Percentiles rank a stretch among this genome's conserved stretches.
Conservation (phyloP, 1,140 invertebrate genomes). For the Nasonia giraulti region DNA sequence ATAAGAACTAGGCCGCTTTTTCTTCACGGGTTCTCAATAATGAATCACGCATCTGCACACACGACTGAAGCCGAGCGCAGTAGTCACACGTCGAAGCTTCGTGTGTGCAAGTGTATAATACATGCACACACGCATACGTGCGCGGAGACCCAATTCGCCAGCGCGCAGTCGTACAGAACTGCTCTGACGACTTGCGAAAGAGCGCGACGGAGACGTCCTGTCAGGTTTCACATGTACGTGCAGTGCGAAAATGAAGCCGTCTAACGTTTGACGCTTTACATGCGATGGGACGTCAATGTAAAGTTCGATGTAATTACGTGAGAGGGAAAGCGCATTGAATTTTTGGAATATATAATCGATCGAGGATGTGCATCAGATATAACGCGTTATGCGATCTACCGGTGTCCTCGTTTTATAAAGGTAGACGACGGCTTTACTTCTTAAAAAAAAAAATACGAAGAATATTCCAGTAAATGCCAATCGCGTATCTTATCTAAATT, state of each 20-base stretch:
- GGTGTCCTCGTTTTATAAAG: background rate
- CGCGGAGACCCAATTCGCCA: background rate
- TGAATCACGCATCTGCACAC: slow-evolving; percentile 15
- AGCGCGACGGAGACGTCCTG: background rate
- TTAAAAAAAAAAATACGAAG: background rate
- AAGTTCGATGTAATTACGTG: no score
- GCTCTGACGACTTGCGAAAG: background rate
- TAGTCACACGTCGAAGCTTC: background rate
- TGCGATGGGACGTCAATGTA: no score
- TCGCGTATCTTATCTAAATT: slow-evolving; percentile 10
- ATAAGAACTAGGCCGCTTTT: slow-evolving; percentile 1
- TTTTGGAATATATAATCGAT: no score
- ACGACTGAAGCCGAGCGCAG: no score
- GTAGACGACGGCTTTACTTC: background rate
- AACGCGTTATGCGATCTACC: no score
- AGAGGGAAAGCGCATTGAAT: no score
- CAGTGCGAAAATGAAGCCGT: background rate
- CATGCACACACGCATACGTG: background rate
- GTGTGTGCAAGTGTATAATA: background rate
- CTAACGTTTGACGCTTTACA: background rate
- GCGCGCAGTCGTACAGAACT: background rate
- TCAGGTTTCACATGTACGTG: background rate
- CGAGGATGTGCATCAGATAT: no score
- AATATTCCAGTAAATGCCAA: background rate
- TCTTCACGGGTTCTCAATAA: slow-evolving; percentile 12